Evolutionary conservation across 2,113 vertebrate genomes (phyloP).

Genomic region (Phyllostomus discolor): DNA sequence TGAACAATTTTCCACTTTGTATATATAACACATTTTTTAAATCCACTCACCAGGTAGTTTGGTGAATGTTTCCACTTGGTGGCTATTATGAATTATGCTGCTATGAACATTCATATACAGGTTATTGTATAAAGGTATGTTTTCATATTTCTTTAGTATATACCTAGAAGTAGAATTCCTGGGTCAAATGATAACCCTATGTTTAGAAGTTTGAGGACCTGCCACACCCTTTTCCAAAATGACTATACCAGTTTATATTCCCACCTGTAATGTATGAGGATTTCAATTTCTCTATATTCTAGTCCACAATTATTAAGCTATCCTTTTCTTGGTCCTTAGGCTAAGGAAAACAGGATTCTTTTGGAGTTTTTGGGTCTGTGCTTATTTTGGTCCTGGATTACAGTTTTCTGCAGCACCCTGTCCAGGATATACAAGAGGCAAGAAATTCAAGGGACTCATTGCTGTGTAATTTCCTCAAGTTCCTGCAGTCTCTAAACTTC

Average conservation of each 20-base stretch:
- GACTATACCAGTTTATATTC: not conserved
- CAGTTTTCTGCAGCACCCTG: not conserved
- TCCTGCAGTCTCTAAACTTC: not conserved
- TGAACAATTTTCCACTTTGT: slow-evolving; percentile 8
- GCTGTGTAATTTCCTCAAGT: not conserved
- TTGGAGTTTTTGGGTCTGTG: not conserved
- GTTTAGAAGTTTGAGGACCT: not conserved
- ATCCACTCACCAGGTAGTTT: not conserved
- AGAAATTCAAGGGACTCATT: not conserved
- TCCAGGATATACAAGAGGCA: not conserved
- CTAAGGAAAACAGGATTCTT: not conserved
- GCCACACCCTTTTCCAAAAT: not conserved
- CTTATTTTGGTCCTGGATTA: not conserved
- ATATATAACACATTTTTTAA: not conserved
- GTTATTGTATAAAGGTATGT: not conserved
- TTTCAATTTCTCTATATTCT: not conserved
- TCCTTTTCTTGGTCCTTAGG: not conserved
- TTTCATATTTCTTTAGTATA: not conserved
- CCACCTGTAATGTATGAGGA: not conserved
- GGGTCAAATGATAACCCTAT: not conserved
- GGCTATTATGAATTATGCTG: not conserved
- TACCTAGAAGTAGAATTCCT: not conserved
- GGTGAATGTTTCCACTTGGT: not conserved
- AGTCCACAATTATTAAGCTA: not conserved
- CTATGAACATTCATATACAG: not conserved